These are phyloP conservation scores for Philaenus spumarius DNA, from an alignment of 1,140 invertebrate species.

Conservation along the genomic window DNA sequence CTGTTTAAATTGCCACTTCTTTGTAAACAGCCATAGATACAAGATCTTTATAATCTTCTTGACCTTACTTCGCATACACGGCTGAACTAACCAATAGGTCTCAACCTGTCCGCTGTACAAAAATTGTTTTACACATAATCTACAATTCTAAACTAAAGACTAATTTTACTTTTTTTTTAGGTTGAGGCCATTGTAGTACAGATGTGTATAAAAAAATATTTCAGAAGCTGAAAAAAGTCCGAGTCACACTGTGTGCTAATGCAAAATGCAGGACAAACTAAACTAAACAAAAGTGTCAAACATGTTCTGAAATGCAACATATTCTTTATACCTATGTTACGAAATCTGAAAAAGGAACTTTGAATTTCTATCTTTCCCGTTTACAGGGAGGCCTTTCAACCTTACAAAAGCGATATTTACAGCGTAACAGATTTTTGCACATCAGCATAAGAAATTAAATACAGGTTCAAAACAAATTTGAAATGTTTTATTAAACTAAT, in stretches of 20 bases:
- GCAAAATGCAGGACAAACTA: neutral
- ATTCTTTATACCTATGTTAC: conserved; percentile 3
- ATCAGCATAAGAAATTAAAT: neutral
- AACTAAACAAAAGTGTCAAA: neutral
- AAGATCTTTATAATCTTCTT: too few relatives aligned
- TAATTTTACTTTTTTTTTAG: too few relatives aligned
- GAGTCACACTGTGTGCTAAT: neutral
- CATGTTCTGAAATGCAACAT: conserved; percentile 9
- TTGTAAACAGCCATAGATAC: too few relatives aligned
- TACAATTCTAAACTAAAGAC: too few relatives aligned
- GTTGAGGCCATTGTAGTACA: too few relatives aligned
- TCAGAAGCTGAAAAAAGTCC: too few relatives aligned
- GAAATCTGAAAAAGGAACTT: conserved; percentile 21
- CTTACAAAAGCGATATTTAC: conserved; percentile 11
- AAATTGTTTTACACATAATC: too few relatives aligned
- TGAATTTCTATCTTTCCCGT: conserved; percentile 16
- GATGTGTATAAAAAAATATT: too few relatives aligned
- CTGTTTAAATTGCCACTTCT: too few relatives aligned
- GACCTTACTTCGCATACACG: too few relatives aligned
- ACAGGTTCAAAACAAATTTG: neutral
- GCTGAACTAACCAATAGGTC: too few relatives aligned
- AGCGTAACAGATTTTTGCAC: neutral
- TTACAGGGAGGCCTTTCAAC: conserved; percentile 14
- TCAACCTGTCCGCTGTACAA: too few relatives aligned
- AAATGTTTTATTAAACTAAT: neutral